Percentiles rank a stretch among this genome's conserved stretches.
phyloP scores from a whole-genome alignment of 1,140 invertebrate genomes.

The Zaprionus camerounensis region DNA sequence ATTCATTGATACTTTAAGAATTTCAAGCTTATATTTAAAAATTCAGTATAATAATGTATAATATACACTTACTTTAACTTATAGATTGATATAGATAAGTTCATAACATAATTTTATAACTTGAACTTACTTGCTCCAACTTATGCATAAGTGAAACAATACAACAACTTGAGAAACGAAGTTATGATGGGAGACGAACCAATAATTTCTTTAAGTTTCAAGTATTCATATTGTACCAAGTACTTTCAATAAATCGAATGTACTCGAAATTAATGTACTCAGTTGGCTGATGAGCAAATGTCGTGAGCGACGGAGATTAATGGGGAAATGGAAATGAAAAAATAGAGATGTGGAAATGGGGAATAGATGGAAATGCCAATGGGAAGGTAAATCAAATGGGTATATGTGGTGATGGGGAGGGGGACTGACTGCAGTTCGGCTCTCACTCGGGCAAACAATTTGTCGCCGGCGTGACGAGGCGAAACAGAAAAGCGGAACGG shows the following conservation, averaged over 20 bases:
- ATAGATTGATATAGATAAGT: too few relatives aligned
- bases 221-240: background rate
- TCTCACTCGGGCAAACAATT: constrained; percentile 62
- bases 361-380: constrained; percentile 4
- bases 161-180: too few relatives aligned
- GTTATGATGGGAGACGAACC: too few relatives aligned
- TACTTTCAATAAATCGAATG: background rate
- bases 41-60: too few relatives aligned
- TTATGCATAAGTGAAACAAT: too few relatives aligned
- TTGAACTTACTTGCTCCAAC: too few relatives aligned
- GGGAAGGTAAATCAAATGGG: constrained; percentile 8
- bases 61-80: too few relatives aligned
- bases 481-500: constrained; percentile 41
- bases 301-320: constrained; percentile 23
- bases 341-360: background rate
- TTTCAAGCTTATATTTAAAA: too few relatives aligned
- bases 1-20: too few relatives aligned
- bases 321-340: background rate
- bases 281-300: constrained; percentile 42
- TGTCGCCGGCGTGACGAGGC: constrained; percentile 31
- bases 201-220: background rate
- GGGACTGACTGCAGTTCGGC: constrained; percentile 12
- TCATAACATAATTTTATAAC: too few relatives aligned
- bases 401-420: background rate
- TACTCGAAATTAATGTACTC: background rate